phyloP scores from a whole-genome alignment of 1,140 invertebrate species.

The Ephestia elutella region DNA sequence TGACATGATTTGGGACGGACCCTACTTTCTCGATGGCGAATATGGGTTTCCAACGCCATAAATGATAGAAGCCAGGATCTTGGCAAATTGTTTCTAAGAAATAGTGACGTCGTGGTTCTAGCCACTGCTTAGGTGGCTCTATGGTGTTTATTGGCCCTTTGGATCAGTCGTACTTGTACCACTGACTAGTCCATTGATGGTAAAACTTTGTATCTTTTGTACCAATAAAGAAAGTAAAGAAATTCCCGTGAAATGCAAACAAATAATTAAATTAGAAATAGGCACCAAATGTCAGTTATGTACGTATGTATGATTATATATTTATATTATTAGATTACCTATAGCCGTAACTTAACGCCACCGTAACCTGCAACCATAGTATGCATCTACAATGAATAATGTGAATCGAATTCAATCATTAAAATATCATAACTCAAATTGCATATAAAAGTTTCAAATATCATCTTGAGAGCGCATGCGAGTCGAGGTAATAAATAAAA shows the following conservation, averaged over 20 bases:
- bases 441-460: not conserved
- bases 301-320: too few relatives aligned
- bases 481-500: conserved; percentile 2
- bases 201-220: too few relatives aligned
- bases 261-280: too few relatives aligned
- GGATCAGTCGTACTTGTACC: too few relatives aligned
- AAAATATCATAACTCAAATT: conserved; percentile 1
- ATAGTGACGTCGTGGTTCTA: not conserved
- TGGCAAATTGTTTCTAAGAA: not conserved
- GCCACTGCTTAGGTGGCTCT: too few relatives aligned
- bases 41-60: conserved; percentile 36
- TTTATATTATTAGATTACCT: too few relatives aligned
- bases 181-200: too few relatives aligned
- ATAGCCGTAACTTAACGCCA: not conserved
- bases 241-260: too few relatives aligned
- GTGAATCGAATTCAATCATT: not conserved
- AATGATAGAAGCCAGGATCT: conserved; percentile 1
- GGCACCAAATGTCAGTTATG: too few relatives aligned
- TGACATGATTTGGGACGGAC: conserved; percentile 54
- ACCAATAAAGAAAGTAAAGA: too few relatives aligned
- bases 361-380: not conserved
- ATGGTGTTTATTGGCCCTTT: too few relatives aligned
- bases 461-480: not conserved
- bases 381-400: not conserved
- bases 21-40: conserved; percentile 44